These are phyloP conservation scores for Callinectes sapidus DNA, from an alignment of 2,888 invertebrate genomes.

Conservation along the genomic window DNA sequence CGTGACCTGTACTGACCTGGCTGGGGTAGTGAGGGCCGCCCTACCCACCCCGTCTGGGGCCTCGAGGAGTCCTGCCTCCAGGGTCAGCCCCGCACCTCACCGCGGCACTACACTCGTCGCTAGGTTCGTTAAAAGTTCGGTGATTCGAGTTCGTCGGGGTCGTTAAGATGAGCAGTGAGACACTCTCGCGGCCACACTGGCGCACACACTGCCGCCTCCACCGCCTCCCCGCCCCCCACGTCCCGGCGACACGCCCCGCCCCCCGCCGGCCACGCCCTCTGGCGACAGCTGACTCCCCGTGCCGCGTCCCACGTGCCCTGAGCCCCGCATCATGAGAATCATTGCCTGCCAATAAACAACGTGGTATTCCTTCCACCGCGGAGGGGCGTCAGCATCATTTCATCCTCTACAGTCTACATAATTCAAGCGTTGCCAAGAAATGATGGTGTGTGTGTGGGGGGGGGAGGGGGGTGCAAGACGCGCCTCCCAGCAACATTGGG, in stretches of 20 bases:
- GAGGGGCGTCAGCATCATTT: not conserved
- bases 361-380: not conserved
- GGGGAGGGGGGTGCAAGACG: not conserved
- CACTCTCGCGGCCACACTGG: not conserved
- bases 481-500: not conserved
- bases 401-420: not conserved
- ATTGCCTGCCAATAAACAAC: not conserved
- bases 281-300: not conserved
- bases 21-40: conserved; percentile 32
- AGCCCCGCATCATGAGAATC: not conserved
- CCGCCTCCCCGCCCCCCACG: not conserved
- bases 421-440: not conserved
- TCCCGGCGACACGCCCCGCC: not conserved
- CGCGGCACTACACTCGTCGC: conserved; percentile 20
- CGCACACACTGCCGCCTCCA: conserved; percentile 17
- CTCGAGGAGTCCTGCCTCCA: not conserved
- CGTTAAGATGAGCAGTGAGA: conserved; percentile 14
- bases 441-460: not conserved
- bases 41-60: conserved; percentile 39
- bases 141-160: conserved; percentile 9
- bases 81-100: conserved; percentile 15
- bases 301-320: not conserved
- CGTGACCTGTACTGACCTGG: conserved; percentile 45
- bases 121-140: conserved; percentile 14
- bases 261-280: conserved; percentile 15